A percentile compares a stretch with the other conserved stretches of the same genome.
phyloP scores from a whole-genome alignment of 2,888 invertebrate species.

The Andricus quercusramuli region DNA sequence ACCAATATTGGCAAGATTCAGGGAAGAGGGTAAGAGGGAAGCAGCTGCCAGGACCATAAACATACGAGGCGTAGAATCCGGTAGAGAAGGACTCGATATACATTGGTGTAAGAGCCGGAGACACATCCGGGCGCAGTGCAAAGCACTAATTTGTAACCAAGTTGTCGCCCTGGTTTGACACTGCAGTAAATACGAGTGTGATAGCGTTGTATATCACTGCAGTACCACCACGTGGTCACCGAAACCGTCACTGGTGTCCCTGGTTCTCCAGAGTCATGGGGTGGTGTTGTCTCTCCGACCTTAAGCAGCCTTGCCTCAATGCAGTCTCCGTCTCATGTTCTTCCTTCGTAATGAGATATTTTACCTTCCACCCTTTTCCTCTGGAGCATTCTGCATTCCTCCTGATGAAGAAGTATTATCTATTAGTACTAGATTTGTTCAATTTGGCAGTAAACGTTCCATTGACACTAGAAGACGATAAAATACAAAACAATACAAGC shows the following conservation, averaged over 20 bases:
- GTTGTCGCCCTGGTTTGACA: slow-evolving; percentile 78
- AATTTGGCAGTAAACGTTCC: no score
- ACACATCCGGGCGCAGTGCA: slow-evolving; percentile 61
- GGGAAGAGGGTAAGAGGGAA: slow-evolving; percentile 65
- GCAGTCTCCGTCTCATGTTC: slow-evolving; percentile 48
- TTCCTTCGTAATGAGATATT: slow-evolving; percentile 58
- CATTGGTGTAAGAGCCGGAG: slow-evolving; percentile 59
- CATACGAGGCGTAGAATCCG: slow-evolving; percentile 67
- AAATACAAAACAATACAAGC: no score
- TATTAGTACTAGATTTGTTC: background rate
- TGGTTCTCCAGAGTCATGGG: slow-evolving; percentile 43
- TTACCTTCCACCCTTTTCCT: background rate
- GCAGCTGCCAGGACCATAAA: slow-evolving; percentile 76
- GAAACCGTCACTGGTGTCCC: slow-evolving; percentile 53
- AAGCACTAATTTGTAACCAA: slow-evolving; percentile 78
- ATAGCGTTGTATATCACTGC: slow-evolving; percentile 76
- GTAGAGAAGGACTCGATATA: slow-evolving; percentile 61
- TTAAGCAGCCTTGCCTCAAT: slow-evolving; percentile 55
- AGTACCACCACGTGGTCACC: slow-evolving; percentile 62
- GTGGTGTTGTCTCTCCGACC: slow-evolving; percentile 54
- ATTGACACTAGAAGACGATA: no score
- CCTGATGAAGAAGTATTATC: background rate
- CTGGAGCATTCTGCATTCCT: background rate
- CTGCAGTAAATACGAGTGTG: slow-evolving; percentile 77
- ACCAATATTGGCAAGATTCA: slow-evolving; percentile 76